Conservation (phyloP, 2,888 invertebrate genomes). For the Punctoribates punctum region DNA sequence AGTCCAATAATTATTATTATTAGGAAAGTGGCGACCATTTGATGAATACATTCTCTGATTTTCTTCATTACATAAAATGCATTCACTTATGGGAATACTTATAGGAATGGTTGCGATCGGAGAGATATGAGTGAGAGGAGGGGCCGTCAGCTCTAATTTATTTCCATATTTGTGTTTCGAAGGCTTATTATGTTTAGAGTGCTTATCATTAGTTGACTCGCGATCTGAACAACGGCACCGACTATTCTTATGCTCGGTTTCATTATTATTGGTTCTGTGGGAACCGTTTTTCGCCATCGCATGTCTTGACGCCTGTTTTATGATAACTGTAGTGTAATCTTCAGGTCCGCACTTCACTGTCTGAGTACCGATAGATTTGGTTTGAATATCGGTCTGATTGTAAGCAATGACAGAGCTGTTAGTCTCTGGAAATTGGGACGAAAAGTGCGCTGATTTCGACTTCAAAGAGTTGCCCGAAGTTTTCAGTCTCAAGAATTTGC, state of each 20-base stretch:
- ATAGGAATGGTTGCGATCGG: neutral
- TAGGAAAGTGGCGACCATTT: neutral
- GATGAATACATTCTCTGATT: neutral
- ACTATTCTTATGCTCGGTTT: neutral
- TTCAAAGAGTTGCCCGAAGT: neutral
- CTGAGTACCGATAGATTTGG: conserved; percentile 36
- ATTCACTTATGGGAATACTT: neutral
- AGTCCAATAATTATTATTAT: conserved; percentile 26
- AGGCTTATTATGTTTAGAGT: neutral
- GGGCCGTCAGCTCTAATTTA: conserved; percentile 7
- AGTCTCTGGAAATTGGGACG: conserved; percentile 40
- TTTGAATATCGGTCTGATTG: neutral
- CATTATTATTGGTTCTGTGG: neutral
- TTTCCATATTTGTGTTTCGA: neutral
- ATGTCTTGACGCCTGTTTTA: conserved; percentile 38
- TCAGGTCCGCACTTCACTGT: conserved; percentile 40
- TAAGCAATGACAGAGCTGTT: conserved; percentile 12
- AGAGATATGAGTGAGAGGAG: neutral
- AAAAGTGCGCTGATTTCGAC: conserved; percentile 32
- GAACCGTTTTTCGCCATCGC: conserved; percentile 33
- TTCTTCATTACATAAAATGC: neutral
- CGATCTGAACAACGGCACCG: neutral
- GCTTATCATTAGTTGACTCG: neutral
- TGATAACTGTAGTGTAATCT: conserved; percentile 33
- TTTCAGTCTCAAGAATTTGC: conserved; percentile 32